These are phyloP conservation scores for Xanthostigma xanthostigma DNA, from an alignment of 2,888 invertebrate genomes.

Conservation along the genomic window DNA sequence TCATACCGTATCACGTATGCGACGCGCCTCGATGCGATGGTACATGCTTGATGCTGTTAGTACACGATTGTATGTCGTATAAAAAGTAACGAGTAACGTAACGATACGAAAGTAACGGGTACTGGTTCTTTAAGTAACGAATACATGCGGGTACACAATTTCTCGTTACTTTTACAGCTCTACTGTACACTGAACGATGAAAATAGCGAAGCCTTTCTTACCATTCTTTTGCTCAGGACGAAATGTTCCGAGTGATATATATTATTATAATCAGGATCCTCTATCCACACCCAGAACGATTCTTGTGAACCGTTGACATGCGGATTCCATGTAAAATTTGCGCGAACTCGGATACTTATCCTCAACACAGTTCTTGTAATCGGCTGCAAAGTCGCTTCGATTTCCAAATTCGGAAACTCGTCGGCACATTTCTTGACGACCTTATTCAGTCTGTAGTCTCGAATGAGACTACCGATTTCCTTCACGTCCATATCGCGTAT, in stretches of 20 bases:
- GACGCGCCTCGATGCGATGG: no score
- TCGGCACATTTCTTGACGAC: conserved; percentile 69
- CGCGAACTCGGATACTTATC: conserved; percentile 63
- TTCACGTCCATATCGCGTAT: conserved; percentile 75
- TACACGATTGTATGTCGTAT: no score
- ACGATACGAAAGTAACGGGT: no score
- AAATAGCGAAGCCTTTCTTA: conserved; percentile 21
- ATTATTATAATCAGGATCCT: conserved; percentile 84
- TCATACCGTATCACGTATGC: no score
- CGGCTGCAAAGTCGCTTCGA: conserved; percentile 80
- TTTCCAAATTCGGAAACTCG: conserved; percentile 70
- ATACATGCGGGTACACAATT: no score
- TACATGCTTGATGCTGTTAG: no score
- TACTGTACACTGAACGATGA: no score
- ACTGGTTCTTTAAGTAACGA: no score
- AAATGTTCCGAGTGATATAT: conserved; percentile 96
- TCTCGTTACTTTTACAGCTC: no score
- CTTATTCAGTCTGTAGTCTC: conserved; percentile 60
- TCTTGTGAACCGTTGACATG: conserved; percentile 73
- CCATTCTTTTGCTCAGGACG: conserved; percentile 65
- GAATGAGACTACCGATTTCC: conserved; percentile 70
- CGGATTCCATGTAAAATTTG: conserved; percentile 75
- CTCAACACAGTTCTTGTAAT: conserved; percentile 85
- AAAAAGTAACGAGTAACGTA: no score
- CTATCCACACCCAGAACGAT: conserved; percentile 97